phyloP scores from a whole-genome alignment of 2,797 vertebrate species.

The Bradypodion ventrale region DNA sequence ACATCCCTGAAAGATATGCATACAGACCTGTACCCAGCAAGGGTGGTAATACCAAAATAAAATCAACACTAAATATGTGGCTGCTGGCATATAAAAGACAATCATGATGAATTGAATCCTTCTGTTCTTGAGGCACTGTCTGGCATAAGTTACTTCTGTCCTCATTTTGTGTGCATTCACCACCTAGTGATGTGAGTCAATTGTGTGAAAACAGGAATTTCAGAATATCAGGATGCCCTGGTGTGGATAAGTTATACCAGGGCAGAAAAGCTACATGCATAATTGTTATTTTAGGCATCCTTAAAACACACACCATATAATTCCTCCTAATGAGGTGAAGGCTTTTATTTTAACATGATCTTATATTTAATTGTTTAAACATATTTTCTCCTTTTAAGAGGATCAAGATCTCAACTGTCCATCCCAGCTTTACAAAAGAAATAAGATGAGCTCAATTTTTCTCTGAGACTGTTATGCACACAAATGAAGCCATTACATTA shows the following conservation, averaged over 20 bases:
- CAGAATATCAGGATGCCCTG: background rate
- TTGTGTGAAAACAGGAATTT: background rate
- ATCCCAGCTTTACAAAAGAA: slow-evolving; percentile 53
- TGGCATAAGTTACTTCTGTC: background rate
- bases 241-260: background rate
- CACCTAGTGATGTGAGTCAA: background rate
- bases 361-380: slow-evolving; percentile 12
- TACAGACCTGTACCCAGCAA: no score
- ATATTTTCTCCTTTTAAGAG: slow-evolving; percentile 20
- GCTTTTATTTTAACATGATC: background rate
- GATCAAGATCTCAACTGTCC: slow-evolving; percentile 42
- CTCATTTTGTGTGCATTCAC: background rate
- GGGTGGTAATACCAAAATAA: background rate
- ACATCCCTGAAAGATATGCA: no score
- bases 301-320: no score
- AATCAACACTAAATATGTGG: background rate
- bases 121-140: background rate
- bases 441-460: slow-evolving; percentile 51
- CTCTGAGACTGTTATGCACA: slow-evolving; percentile 49
- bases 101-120: background rate
- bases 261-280: background rate
- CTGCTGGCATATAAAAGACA: background rate
- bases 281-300: background rate
- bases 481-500: slow-evolving; percentile 20
- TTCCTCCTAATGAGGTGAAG: no score